Conservation (phyloP, 2,113 vertebrate species). For the Neolamprologus variostigma region DNA sequence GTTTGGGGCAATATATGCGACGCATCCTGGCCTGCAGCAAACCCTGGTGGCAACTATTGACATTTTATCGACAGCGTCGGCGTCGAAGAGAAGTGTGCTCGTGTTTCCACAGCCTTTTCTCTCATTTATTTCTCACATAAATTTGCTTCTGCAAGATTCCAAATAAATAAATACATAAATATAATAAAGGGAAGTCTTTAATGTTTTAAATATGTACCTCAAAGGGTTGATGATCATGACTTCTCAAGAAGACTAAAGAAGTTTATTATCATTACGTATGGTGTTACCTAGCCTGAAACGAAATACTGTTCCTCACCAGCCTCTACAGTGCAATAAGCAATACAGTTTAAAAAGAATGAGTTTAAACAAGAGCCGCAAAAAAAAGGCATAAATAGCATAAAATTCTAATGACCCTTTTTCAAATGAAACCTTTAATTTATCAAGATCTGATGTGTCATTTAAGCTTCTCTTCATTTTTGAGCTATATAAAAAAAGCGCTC, state of each 20-base stretch:
- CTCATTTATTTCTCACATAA: not conserved
- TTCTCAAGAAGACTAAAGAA: not conserved
- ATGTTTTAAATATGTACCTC: not conserved
- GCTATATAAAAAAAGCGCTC: not conserved
- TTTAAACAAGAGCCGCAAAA: not conserved
- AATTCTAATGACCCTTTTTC: not conserved
- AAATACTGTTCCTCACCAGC: not conserved
- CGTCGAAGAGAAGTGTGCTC: not conserved
- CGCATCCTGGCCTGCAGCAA: not conserved
- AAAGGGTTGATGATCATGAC: not conserved
- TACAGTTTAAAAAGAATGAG: not conserved
- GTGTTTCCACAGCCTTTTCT: not conserved
- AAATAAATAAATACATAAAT: not conserved
- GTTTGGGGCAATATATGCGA: not conserved
- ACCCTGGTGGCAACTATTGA: not conserved
- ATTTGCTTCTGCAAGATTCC: not conserved
- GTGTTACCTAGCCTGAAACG: not conserved
- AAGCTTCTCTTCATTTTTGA: not conserved
- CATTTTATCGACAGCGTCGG: not conserved
- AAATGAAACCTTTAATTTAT: not conserved
- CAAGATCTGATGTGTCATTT: not conserved
- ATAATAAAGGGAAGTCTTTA: not conserved
- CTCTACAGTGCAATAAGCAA: not conserved
- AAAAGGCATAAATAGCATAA: not conserved
- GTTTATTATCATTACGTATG: not conserved